phyloP scores from a whole-genome alignment of 1,140 invertebrate species.

The Pseudomyrmex pallidus region DNA sequence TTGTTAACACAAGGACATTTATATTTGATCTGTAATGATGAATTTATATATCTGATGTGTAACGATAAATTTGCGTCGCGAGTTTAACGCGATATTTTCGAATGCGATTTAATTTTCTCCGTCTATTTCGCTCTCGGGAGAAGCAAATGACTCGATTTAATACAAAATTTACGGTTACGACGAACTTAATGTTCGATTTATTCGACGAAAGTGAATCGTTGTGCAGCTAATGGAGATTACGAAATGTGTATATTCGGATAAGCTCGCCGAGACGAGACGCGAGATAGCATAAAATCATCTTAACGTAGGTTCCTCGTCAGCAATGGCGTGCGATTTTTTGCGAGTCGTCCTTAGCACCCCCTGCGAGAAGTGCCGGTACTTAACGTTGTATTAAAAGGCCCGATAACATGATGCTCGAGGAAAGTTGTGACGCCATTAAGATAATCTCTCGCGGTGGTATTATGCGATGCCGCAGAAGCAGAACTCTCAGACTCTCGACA shows the following conservation, averaged over 20 bases:
- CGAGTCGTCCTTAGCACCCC: constrained; percentile 43
- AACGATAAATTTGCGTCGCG: neutral
- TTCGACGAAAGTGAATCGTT: constrained; percentile 35
- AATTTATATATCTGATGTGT: neutral
- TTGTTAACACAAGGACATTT: neutral
- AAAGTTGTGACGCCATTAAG: constrained; percentile 77
- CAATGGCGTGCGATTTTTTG: constrained; percentile 24
- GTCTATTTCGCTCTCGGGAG: too few species aligned
- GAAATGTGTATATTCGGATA: constrained; percentile 42
- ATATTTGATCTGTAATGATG: neutral
- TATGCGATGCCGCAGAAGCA: constrained; percentile 49
- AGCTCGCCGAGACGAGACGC: neutral
- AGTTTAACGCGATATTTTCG: constrained; percentile 1
- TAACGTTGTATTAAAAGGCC: constrained; percentile 65
- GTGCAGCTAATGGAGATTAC: constrained; percentile 31
- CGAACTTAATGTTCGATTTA: constrained; percentile 12
- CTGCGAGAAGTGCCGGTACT: constrained; percentile 46
- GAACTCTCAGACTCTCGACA: constrained; percentile 15
- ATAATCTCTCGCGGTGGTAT: constrained; percentile 71
- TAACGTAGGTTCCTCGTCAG: constrained; percentile 49
- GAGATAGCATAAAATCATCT: constrained; percentile 48
- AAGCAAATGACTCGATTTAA: constrained; percentile 2
- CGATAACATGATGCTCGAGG: constrained; percentile 66
- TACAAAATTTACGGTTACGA: neutral
- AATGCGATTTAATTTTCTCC: neutral